A percentile compares a stretch with the other conserved stretches of the same genome.
phyloP scores from a whole-genome alignment of 2,113 vertebrate genomes.

The Alexandromys fortis region DNA sequence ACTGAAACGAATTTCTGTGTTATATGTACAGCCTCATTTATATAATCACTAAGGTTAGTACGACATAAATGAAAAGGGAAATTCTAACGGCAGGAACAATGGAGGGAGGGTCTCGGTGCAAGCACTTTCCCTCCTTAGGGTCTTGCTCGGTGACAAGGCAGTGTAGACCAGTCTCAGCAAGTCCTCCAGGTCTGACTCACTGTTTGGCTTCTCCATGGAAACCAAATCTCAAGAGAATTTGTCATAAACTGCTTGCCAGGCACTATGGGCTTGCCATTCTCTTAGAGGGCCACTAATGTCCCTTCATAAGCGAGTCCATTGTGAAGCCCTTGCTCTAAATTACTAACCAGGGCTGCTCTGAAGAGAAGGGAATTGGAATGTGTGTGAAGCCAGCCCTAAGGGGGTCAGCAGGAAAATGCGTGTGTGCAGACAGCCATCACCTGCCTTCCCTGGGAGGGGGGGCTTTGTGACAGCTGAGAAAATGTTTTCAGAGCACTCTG shows the following conservation, averaged over 20 bases:
- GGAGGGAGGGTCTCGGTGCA: neutral
- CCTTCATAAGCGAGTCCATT: conserved; percentile 24
- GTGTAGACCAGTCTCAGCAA: neutral
- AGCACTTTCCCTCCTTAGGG: neutral
- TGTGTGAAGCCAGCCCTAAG: neutral
- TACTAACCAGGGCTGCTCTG: neutral
- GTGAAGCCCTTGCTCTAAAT: neutral
- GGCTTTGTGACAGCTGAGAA: conserved; percentile 38
- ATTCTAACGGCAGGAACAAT: neutral
- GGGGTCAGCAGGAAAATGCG: neutral
- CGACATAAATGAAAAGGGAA: neutral
- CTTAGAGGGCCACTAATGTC: conserved; percentile 5
- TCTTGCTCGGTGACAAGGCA: neutral
- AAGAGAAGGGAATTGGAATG: neutral
- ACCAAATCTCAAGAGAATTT: conserved; percentile 48
- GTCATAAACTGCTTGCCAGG: neutral
- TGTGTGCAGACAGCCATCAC: conserved; percentile 6
- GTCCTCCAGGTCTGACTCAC: neutral
- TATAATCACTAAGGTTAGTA: neutral
- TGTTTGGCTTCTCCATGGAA: conserved; percentile 61
- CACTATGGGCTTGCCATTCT: neutral
- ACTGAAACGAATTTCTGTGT: neutral
- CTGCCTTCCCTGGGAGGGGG: conserved; percentile 19
- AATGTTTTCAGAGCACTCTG: conserved; percentile 20
- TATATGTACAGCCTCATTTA: neutral